Conservation (phyloP, 1,140 invertebrate species). For the Elymnias hypermnestra region DNA sequence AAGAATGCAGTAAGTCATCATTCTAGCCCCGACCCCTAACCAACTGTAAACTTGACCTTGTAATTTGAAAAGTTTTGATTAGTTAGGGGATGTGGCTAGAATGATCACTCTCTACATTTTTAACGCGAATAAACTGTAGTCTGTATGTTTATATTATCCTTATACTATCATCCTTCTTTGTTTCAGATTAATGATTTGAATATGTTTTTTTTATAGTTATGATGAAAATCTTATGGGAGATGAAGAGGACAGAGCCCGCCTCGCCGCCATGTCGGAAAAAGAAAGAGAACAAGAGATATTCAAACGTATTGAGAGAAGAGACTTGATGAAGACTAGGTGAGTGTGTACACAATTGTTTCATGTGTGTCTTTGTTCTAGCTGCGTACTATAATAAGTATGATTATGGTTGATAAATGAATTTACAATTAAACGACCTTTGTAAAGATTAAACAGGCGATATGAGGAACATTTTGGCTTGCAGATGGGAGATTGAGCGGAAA, state of each 20-base stretch:
- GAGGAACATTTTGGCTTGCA: conserved; percentile 34
- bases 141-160: too few species aligned
- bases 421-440: background rate
- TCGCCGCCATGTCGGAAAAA: conserved; percentile 96
- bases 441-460: too few species aligned
- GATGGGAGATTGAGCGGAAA: conserved; percentile 98
- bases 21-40: too few species aligned
- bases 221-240: conserved; percentile 98
- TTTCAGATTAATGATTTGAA: too few species aligned
- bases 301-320: conserved; percentile 95
- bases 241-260: conserved; percentile 92
- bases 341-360: background rate
- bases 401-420: background rate
- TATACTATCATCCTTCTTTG: too few species aligned
- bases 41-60: too few species aligned
- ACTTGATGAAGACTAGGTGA: conserved; percentile 92
- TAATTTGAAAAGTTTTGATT: too few species aligned
- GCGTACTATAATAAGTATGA: too few species aligned
- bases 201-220: conserved; percentile 77
- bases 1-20: too few species aligned
- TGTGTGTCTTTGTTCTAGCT: background rate
- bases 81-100: too few species aligned
- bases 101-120: too few species aligned
- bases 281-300: conserved; percentile 98
- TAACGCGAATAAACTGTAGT: too few species aligned